phyloP scores from a whole-genome alignment of 2,888 invertebrate species.

The Magallana nippona region DNA sequence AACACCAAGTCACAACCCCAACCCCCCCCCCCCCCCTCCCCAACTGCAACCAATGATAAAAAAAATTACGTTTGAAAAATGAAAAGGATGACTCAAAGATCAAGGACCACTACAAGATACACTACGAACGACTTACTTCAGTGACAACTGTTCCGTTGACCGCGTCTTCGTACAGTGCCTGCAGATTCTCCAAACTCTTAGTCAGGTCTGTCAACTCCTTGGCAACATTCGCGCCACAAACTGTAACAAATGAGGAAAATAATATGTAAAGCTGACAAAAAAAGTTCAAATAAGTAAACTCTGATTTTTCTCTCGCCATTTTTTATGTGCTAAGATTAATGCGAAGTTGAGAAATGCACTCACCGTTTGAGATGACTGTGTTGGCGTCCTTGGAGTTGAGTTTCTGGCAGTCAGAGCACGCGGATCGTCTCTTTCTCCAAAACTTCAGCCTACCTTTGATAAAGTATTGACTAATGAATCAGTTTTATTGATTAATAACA shows the following conservation, averaged over 20 bases:
- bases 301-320: no score
- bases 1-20: no score
- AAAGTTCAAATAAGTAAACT: no score
- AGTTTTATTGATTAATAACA: no score
- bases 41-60: no score
- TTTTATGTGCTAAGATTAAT: background rate
- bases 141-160: conserved; percentile 2
- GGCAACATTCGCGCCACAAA: background rate
- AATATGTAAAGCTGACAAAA: no score
- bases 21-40: no score
- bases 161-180: background rate
- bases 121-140: background rate
- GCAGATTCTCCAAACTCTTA: conserved; percentile 8
- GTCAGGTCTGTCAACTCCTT: background rate
- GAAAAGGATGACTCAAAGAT: no score
- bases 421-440: conserved; percentile 4
- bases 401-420: background rate
- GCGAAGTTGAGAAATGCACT: background rate
- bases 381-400: background rate
- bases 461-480: background rate
- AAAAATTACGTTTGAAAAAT: no score
- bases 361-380: background rate
- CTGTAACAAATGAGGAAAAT: background rate
- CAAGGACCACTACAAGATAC: no score
- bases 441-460: background rate